Evolutionary conservation across 2,113 vertebrate species (phyloP).

Genomic region (Ondatra zibethicus): DNA sequence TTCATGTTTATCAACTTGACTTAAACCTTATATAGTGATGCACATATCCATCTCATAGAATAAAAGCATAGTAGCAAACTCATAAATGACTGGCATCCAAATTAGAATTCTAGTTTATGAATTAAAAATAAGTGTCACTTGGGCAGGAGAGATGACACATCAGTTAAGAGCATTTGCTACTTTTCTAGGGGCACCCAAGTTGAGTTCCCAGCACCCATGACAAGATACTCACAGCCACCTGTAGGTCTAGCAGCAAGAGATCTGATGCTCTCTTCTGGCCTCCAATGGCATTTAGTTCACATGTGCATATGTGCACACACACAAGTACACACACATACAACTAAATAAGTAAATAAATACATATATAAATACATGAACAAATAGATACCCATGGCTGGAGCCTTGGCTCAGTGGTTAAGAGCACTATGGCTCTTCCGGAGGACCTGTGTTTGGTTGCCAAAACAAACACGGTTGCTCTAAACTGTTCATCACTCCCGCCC

Average conservation of each 20-base stretch:
- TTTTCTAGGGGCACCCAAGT: no score
- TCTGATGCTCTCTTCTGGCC: not conserved
- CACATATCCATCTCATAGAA: not conserved
- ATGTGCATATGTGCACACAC: not conserved
- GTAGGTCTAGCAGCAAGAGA: not conserved
- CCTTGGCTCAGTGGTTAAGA: not conserved
- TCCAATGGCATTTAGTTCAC: not conserved
- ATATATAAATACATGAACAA: not conserved
- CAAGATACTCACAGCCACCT: no score
- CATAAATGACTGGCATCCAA: not conserved
- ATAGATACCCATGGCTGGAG: not conserved
- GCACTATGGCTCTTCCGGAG: no score
- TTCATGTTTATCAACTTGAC: constrained; percentile 3
- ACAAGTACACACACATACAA: not conserved
- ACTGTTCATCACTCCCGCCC: not conserved
- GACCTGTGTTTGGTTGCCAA: no score
- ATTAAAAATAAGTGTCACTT: constrained; percentile 50
- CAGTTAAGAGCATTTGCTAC: not conserved
- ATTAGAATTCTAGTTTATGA: constrained; percentile 26
- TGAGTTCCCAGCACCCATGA: not conserved
- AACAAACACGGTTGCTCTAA: not conserved
- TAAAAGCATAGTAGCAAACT: not conserved
- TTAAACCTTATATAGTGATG: not conserved
- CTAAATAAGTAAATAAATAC: not conserved
- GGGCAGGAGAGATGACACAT: not conserved